Evolutionary conservation across 2,797 vertebrate genomes (phyloP).

Genomic region (Gymnoscopelus microlampas): DNA sequence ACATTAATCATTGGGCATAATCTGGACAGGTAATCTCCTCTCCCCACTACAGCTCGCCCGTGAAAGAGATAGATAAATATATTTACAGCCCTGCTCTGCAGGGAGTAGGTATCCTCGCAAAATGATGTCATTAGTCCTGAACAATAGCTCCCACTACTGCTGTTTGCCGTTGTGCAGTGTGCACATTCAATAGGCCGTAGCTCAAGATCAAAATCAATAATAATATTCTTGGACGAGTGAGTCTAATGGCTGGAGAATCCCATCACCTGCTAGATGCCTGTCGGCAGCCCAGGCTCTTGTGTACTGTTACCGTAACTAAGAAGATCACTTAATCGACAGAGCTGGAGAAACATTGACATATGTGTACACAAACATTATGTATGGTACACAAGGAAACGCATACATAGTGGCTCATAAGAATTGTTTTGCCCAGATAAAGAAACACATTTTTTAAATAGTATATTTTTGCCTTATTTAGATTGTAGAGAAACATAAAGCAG

Average conservation of each 20-base stretch:
- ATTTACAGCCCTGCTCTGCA: slow-evolving; percentile 53
- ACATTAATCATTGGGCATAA: slow-evolving; percentile 70
- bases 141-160: slow-evolving; percentile 63
- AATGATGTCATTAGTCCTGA: slow-evolving; percentile 71
- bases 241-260: slow-evolving; percentile 61
- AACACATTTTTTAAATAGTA: too few species aligned
- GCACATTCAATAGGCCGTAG: slow-evolving; percentile 56
- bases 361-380: neutral
- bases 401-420: too few species aligned
- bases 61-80: slow-evolving; percentile 69
- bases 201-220: slow-evolving; percentile 77
- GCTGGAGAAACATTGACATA: slow-evolving; percentile 22
- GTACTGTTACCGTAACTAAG: slow-evolving; percentile 25
- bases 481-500: too few species aligned
- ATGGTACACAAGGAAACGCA: neutral
- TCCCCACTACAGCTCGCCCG: slow-evolving; percentile 50
- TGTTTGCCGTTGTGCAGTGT: slow-evolving; percentile 59
- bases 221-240: slow-evolving; percentile 71
- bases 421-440: too few species aligned
- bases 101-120: slow-evolving; percentile 57
- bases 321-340: slow-evolving; percentile 55
- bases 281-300: slow-evolving; percentile 26
- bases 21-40: slow-evolving; percentile 75
- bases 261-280: slow-evolving; percentile 54
- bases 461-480: too few species aligned